Base-by-base conservation (phyloP, 2,113 vertebrate species). In the Xyrauchen texanus region DNA sequence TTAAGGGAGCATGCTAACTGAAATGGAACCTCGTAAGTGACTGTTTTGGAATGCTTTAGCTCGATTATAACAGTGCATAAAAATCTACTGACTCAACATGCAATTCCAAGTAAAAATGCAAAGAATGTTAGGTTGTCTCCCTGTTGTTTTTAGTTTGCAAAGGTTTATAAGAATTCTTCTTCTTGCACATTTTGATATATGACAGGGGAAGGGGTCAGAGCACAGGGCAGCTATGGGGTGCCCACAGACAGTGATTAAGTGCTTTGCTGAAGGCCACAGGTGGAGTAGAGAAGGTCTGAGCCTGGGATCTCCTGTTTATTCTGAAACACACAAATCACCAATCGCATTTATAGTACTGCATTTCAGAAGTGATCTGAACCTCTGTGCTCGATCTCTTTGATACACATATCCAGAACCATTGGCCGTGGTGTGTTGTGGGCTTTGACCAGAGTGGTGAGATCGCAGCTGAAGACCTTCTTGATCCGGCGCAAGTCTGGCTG, bases 381-480 rank as follows among this genome's bases (percentile, higher is more conserved):
- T 98, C 98, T 94, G 13, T 94, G 92, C 89, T 99, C 98, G 42
- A 99, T 98, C 91, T 99, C 98, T 15, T 93, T 94, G 57, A 99
- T 97, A 82, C 98, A 99, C 73, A 97, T 96, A 87, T 99, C 98
- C 72, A 99, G 94, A 83, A 98, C 98, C 96, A 98, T 97, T 5
- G 98, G 98, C 47, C 98, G 93, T 62, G 93, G 93, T 0, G 94
- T 92, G 74, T 96, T 98, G 83, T 98, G 98, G 73, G 98, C 98
- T 89, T 98, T 99, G 87, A 99, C 98, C 0, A 99, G 93, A 0
- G 98, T 99, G 49, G 98, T 99, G 83, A 99, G 96, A 82, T 99
- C 98, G 51, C 98, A 99, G 87, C 97, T 97, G 85, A 96, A 99
- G 74, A 99, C 96, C 86, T 97, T 93, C 87, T 98, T 98, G 90